Evolutionary conservation across 2,113 vertebrate genomes (phyloP), one percentile per base, ranked within the genome.

Genomic region (Cynoglossus semilaevis): DNA sequence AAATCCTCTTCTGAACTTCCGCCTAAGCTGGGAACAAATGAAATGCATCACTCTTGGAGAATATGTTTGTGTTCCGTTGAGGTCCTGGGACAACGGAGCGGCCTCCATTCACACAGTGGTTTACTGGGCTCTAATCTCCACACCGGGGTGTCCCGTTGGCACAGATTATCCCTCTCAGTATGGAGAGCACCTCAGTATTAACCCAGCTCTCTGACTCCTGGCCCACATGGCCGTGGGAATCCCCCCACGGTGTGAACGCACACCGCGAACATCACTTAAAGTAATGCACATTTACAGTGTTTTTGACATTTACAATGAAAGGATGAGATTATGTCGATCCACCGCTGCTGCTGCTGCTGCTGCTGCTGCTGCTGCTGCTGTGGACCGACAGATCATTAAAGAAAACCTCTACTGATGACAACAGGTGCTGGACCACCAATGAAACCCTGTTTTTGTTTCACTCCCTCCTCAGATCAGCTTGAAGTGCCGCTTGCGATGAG

Each of bases 401-500:
- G 1, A 18, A 46, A 47, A 7, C 3, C 1, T 14, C 11, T 46
- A 2, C 5, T 22, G 14, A n/a, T 37, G 5, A 34, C 17, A 40
- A 29, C 22, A 29, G 22, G 2, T 29, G 22, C 22, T 29, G 3
- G 2, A 4, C 22, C 22, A 29, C 22, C 22, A 29, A 41, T 13
- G 4, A n/a, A 47, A 12, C 15, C 11, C 29, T 29, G 15, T 10
- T 45, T 9, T 49, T 1, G 29, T 48, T 36, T n/a, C n/a, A 1
- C 67, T 71, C 12, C 17, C 22, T 6, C 22, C 22, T 29, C 84
- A 92, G 91, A 88, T 37, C 85, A 91, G 0, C 81, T 75, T 76
- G 94, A 96, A 67, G 93, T 96, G 46, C 91, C 96, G 16, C 70
- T 34, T 41, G 79, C 90, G 0, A 90, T 98, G 91, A 91, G 93